Evolutionary conservation across 37 sponge, comb jelly and placozoan genomes (phyloP).

Genomic region (Diacarnus erythraeanus): DNA sequence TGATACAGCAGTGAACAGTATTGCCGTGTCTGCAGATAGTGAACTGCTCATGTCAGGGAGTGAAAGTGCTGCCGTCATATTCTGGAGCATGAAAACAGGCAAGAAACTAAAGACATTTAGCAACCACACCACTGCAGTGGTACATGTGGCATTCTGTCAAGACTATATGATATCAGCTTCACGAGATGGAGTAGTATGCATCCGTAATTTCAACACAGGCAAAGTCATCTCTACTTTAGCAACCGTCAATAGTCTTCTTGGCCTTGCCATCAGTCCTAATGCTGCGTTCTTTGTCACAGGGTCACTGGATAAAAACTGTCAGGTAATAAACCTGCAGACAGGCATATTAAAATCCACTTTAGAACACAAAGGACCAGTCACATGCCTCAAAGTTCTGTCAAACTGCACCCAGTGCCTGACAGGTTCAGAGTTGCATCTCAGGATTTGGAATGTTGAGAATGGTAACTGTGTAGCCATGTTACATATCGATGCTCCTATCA

Average conservation of each 20-base stretch:
- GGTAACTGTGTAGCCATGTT: conserved; percentile 23
- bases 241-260: not conserved
- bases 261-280: conserved; percentile 16
- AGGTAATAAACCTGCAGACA: conserved; percentile 7
- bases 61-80: conserved; percentile 28
- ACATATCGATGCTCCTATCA: conserved; percentile 28
- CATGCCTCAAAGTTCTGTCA: conserved; percentile 7
- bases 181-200: conserved; percentile 25
- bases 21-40: conserved; percentile 45
- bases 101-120: conserved; percentile 44
- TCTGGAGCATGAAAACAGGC: conserved; percentile 59
- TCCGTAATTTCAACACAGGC: conserved; percentile 47
- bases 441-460: conserved; percentile 21
- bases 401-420: conserved; percentile 27
- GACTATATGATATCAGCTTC: conserved; percentile 45
- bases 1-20: conserved; percentile 12
- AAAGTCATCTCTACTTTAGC: not conserved
- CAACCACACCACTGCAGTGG: conserved; percentile 41
- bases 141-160: conserved; percentile 39
- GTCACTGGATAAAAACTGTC: conserved; percentile 1
- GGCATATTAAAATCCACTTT: conserved; percentile 20
- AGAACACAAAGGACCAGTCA: conserved; percentile 62
- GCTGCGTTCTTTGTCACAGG: conserved; percentile 25
- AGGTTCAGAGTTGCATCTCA: conserved; percentile 19
- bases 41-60: conserved; percentile 51